Percentiles rank a stretch among this genome's conserved stretches.
phyloP scores from a whole-genome alignment of 1,140 invertebrate species.

The Anthonomus grandis region DNA sequence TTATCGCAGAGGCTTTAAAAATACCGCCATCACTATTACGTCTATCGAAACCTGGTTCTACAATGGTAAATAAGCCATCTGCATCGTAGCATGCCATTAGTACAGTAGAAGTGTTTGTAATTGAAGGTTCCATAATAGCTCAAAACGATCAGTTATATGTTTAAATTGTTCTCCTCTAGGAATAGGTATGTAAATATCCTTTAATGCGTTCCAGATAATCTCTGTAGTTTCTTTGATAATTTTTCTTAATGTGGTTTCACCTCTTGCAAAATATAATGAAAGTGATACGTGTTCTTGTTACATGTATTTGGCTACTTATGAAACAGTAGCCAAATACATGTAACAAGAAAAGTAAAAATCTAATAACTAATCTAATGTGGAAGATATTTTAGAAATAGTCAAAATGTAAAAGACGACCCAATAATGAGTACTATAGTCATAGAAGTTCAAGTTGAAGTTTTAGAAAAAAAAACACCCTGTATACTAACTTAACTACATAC shows the following conservation, averaged over 20 bases:
- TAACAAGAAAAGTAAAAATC: slow-evolving; percentile 7
- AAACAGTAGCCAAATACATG: background rate
- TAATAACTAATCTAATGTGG: too few species aligned
- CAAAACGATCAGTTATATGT: slow-evolving; percentile 14
- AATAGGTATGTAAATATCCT: slow-evolving; percentile 10
- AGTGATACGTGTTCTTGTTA: background rate
- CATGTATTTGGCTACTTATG: too few species aligned
- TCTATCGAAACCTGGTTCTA: slow-evolving; percentile 18
- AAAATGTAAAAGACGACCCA: too few species aligned
- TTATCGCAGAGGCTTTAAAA: slow-evolving; percentile 20
- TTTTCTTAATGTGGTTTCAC: slow-evolving; percentile 5
- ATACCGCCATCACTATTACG: slow-evolving; percentile 27
- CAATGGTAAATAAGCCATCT: slow-evolving; percentile 19
- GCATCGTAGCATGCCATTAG: slow-evolving; percentile 18
- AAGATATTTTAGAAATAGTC: too few species aligned
- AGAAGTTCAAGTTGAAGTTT: too few species aligned
- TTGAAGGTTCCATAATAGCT: slow-evolving; percentile 9
- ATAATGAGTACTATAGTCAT: too few species aligned
- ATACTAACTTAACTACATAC: too few species aligned
- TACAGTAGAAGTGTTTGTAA: slow-evolving; percentile 19
- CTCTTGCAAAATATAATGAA: slow-evolving; percentile 13
- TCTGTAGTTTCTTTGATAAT: slow-evolving; percentile 13
- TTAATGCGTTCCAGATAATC: slow-evolving; percentile 17
- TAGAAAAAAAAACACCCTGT: too few species aligned
- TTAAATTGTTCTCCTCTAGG: slow-evolving; percentile 7